These are phyloP conservation scores for Acleris literana DNA, from an alignment of 2,888 invertebrate species.

Conservation along the genomic window DNA sequence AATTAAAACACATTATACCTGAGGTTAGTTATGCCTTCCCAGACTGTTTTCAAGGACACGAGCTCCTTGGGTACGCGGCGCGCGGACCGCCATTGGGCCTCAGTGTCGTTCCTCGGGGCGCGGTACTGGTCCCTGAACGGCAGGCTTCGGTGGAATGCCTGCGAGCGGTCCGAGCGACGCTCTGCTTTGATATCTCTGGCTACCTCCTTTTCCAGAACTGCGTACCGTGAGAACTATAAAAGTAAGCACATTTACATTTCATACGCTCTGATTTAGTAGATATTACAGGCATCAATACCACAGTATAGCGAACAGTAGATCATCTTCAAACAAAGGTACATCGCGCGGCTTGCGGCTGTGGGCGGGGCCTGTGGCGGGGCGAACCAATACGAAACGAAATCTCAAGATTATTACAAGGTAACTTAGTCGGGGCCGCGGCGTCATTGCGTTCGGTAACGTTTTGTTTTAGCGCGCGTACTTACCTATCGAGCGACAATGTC, in stretches of 20 bases:
- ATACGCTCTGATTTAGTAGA: conserved; percentile 29
- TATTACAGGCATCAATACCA: too few relatives aligned
- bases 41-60: conserved; percentile 85
- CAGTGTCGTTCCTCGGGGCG: conserved; percentile 79
- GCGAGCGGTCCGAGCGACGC: conserved; percentile 52
- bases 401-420: too few relatives aligned
- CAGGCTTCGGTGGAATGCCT: conserved; percentile 79
- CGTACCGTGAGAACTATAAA: conserved; percentile 59
- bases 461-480: too few relatives aligned
- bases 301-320: too few relatives aligned
- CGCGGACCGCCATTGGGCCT: conserved; percentile 82
- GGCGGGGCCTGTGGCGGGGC: too few relatives aligned
- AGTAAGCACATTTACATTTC: not conserved
- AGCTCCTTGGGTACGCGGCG: conserved; percentile 83
- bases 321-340: too few relatives aligned
- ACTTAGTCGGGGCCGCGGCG: too few relatives aligned
- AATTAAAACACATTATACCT: conserved; percentile 55
- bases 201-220: conserved; percentile 70
- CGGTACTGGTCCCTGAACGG: conserved; percentile 70
- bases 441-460: too few relatives aligned
- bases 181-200: conserved; percentile 78
- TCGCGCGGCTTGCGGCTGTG: too few relatives aligned
- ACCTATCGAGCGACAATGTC: too few relatives aligned
- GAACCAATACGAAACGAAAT: too few relatives aligned
- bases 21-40: conserved; percentile 86